Conservation (phyloP, 2,888 invertebrate species). For the Hipparchia sbordonii region DNA sequence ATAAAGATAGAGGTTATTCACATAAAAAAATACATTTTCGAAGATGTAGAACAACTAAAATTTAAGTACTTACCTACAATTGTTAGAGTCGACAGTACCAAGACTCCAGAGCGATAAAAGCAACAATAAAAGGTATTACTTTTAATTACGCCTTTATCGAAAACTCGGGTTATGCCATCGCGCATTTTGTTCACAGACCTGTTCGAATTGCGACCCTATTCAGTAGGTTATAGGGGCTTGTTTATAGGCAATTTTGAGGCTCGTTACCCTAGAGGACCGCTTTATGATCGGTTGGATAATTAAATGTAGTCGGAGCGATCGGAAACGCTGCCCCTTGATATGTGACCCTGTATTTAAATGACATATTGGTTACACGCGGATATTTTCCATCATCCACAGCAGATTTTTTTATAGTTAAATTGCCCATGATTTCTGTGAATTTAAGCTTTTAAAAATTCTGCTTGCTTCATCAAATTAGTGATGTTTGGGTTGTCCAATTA, state of each 20-base stretch:
- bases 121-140: constrained; percentile 36
- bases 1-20: background rate
- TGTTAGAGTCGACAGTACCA: constrained; percentile 1
- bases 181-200: constrained; percentile 14
- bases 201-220: constrained; percentile 22
- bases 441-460: no score
- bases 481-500: no score
- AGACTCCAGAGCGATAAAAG: constrained; percentile 25
- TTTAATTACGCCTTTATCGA: constrained; percentile 39
- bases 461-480: no score
- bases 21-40: background rate
- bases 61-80: constrained; percentile 10
- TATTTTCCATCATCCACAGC: background rate
- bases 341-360: constrained; percentile 17
- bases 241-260: background rate
- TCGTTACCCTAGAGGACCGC: constrained; percentile 29
- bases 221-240: background rate
- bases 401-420: background rate
- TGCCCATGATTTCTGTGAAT: no score
- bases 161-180: constrained; percentile 24
- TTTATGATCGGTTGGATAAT: constrained; percentile 40
- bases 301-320: constrained; percentile 34
- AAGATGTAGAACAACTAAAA: constrained; percentile 16
- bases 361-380: constrained; percentile 13
- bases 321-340: constrained; percentile 26